Evolutionary conservation across 2,797 vertebrate genomes (phyloP).

Genomic region (Darevskia nairensis): DNA sequence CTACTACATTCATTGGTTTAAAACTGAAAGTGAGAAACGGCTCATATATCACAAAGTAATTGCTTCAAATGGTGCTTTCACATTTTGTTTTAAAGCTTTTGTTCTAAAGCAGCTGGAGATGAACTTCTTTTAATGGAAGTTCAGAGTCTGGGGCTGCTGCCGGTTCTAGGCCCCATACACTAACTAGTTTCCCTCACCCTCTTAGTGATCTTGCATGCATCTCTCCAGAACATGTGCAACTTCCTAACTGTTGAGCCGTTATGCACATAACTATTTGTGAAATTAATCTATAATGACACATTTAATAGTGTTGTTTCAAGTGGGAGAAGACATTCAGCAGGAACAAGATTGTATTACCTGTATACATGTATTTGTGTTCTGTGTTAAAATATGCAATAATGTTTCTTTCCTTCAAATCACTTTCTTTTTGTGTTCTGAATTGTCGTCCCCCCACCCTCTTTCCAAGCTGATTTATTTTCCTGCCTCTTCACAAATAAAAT

Average conservation of each 20-base stretch:
- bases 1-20: too few species aligned
- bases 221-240: neutral
- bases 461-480: neutral
- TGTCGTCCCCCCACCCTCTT: neutral
- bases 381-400: neutral
- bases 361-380: neutral
- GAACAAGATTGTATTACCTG: neutral
- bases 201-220: neutral
- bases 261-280: neutral
- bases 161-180: too few species aligned
- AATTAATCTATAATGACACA: neutral
- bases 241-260: neutral
- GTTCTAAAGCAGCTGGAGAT: too few species aligned
- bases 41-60: too few species aligned
- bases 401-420: neutral
- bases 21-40: too few species aligned
- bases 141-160: too few species aligned
- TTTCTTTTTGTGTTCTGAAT: neutral
- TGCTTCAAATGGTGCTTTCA: too few species aligned
- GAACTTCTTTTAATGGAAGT: too few species aligned
- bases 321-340: neutral
- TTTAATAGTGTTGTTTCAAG: neutral
- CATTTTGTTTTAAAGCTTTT: too few species aligned
- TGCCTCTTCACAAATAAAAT: constrained; percentile 6
- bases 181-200: too few species aligned